Percentiles rank a stretch among this genome's conserved stretches.
Conservation (phyloP, 2,797 vertebrate species). For the Xenops minutus region DNA sequence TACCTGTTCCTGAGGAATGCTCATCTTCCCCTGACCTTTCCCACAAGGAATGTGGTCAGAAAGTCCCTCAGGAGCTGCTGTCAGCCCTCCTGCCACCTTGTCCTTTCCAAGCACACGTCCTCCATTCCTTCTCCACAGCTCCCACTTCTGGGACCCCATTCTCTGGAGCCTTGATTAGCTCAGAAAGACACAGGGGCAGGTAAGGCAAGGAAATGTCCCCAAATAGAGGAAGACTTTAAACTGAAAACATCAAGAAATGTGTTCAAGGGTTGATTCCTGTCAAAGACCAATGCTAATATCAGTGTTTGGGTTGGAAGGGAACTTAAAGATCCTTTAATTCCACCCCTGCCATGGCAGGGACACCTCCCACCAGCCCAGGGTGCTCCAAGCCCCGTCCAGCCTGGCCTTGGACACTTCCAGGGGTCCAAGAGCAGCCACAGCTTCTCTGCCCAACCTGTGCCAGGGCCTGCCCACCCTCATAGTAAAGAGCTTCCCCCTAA, state of each 20-base stretch:
- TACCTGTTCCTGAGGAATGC: background rate
- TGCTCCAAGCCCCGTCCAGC: background rate
- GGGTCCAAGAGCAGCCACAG: background rate
- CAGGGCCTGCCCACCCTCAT: background rate
- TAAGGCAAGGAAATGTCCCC: background rate
- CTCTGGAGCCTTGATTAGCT: background rate
- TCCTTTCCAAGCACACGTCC: background rate
- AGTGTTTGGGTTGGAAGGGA: background rate
- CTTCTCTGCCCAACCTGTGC: background rate
- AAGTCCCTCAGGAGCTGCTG: background rate
- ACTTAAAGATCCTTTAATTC: accelerated
- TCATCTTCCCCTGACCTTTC: background rate
- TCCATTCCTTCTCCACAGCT: background rate
- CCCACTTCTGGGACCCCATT: background rate
- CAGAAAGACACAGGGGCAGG: background rate
- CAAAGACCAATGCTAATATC: accelerated
- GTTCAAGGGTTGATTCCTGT: background rate
- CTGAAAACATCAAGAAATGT: background rate
- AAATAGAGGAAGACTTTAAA: background rate
- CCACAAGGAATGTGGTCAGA: accelerated
- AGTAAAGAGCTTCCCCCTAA: background rate
- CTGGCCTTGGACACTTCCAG: background rate
- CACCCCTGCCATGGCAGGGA: background rate
- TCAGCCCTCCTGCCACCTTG: background rate
- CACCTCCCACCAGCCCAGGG: background rate